Evolutionary conservation across 2,797 vertebrate genomes (phyloP), one percentile per base, ranked within the genome.

Genomic region (Lepilemur ruficaudatus): DNA sequence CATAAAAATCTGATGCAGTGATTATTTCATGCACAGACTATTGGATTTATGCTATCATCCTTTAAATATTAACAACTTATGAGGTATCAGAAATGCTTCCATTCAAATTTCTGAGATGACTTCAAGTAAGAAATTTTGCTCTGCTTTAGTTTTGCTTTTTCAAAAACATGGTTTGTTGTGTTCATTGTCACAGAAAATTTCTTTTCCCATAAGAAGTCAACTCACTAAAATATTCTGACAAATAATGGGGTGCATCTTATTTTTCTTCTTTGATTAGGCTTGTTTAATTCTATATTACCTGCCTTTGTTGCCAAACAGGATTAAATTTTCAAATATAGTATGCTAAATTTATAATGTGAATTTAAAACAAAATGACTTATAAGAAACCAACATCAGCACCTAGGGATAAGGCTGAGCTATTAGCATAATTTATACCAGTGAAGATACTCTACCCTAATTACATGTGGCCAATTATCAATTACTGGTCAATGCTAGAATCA

Each of bases 391-490:
- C 95, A 97, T 95, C 95, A 97, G 98, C 94, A 98, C 90, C 95
- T 94, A 97, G 97, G 95, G 97, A 98, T 35, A 82, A 75, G 88
- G 75, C 73, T 97, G 86, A 93, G 80, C 92, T 75, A 97, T 98
- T 98, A 98, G 79, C 97, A 98, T 98, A 98, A 98, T 98, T 98
- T 98, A 97, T 63, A 98, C 52, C 63, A 93, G 87, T 84, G 91
- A 97, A n/a, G 80, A 94, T 57, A 97, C 93, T 97, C 97, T 97
- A 97, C 93, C 61, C 97, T 98, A 98, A 98, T 98, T 98, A 98
- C 98, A 98, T 98, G 98, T 97, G 97, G 89, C 88, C 97, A 98
- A 98, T 98, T 98, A 98, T 98, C 97, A 98, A 98, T 98, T 98
- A 96, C 86, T 98, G 97, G 97, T 98, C 98, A 98, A 97, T 98